Base-by-base conservation (phyloP, 2,797 vertebrate genomes). In the Acipenser ruthenus region DNA sequence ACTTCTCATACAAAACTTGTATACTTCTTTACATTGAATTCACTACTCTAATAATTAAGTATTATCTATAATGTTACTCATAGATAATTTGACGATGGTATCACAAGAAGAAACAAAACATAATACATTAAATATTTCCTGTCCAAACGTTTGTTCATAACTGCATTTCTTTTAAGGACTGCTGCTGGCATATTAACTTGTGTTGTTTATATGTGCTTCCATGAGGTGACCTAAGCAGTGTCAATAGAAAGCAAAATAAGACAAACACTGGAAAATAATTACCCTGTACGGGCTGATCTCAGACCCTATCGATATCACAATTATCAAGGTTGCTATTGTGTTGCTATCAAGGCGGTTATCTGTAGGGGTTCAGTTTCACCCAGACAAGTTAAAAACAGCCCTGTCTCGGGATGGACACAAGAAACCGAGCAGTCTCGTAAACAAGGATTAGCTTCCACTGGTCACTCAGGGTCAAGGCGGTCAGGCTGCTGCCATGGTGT, bases 231-330 rank as follows among this genome's bases (percentile, higher is more conserved):
- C 37, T 55, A 55, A 55, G 53, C 53, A 55, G 53, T 10, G 53
- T n/a, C 53, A 55, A 9, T n/a, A 55, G n/a, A 55, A 10, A n/a
- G 53, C 9, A n/a, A 55, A 55, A 55, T n/a, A 55, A n/a, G n/a
- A 55, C 53, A 66, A 55, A 66, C 58, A 67, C 60, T 60, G 61
- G 49, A 60, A 60, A 67, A 67, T 61, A 61, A 67, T 67, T 67
- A 52, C 66, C 66, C 66, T 50, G 48, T 58, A 10, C 37, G 13
- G 66, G n/a, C 59, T 62, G 59, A 60, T 15, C 58, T 67, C 66
- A 62, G 58, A 56, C n/a, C 66, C 58, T 67, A 67, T 67, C 66
- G 13, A 47, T 67, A 67, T 67, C 66, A 67, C 66, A 67, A 67
- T 67, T 67, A 67, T 62, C 59, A 62, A 58, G 58, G 18, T 56